Evolutionary conservation across 2,888 invertebrate species (phyloP), one percentile per base, ranked within the genome.

Genomic region (Xylocampa areola): DNA sequence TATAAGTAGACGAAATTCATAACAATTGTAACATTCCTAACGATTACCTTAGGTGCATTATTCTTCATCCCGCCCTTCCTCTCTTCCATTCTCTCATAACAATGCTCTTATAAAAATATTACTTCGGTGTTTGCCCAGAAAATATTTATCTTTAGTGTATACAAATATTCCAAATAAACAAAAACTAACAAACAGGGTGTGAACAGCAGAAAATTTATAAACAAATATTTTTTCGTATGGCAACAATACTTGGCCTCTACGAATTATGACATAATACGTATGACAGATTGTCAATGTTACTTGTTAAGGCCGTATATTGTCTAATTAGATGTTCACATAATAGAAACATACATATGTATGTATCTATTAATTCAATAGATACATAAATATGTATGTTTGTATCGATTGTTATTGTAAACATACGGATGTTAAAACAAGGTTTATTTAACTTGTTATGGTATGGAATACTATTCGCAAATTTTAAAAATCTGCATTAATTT

Each of bases 261-360:
- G n/a, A 41, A 51, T 53, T 61, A 48, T 70, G 67, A 73, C 57
- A 70, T 66, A 75, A 66, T 16, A 44, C 19, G 65, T 68, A 58
- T 72, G 73, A 74, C 73, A 68, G 60, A 72, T 73, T 55, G 55
- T 64, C 79, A 80, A 79, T 79, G 80, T 74, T 80, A 14, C 1
- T 14, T 27, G 7, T 25, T 48, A 70, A 73, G 77, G 73, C 37
- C 66, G 40, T n/a, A 35, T 33, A 65, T 52, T 68, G 71, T 74
- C 64, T 73, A 65, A 63, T 55, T 47, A 50, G 32, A 37, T 54
- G 53, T 40, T 52, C 48, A 49, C 32, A 57, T 19, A 64, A 10
- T 54, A 63, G 19, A 37, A 23, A 50, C n/a, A 25, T 36, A 47
- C 30, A 23, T n/a, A 23, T 10, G 11, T 2, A 29, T 11, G 11